Evolutionary conservation across 35 echinoderm and acorn worm species (phyloP).

Genomic region (Amphiura filiformis): DNA sequence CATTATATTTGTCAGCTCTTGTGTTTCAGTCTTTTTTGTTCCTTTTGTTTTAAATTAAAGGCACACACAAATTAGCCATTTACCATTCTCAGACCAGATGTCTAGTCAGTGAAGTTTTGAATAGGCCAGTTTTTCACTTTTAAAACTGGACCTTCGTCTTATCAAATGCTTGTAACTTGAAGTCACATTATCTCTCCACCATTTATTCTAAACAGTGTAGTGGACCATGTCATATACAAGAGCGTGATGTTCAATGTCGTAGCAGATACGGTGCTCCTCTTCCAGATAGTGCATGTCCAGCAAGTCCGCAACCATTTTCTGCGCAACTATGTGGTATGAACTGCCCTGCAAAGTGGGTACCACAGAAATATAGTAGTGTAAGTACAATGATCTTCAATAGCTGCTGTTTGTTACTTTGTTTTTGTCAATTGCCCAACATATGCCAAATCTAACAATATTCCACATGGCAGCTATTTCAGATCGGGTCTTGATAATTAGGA

Average conservation of each 20-base stretch:
- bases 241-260: slow-evolving; percentile 32
- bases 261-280: not conserved
- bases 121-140: too few species aligned
- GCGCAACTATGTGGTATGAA: slow-evolving; percentile 25
- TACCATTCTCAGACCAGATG: too few species aligned
- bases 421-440: not conserved
- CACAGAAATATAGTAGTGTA: slow-evolving; percentile 19
- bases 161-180: too few species aligned
- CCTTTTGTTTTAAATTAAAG: too few species aligned
- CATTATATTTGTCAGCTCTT: too few species aligned
- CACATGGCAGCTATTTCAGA: not conserved
- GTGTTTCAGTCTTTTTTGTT: too few species aligned
- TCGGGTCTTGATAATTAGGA: not conserved
- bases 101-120: too few species aligned
- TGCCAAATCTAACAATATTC: not conserved
- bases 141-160: too few species aligned
- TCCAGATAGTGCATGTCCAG: not conserved
- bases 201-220: slow-evolving; percentile 20
- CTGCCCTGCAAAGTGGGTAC: slow-evolving; percentile 44
- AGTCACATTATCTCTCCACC: too few species aligned
- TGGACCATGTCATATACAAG: slow-evolving; percentile 13
- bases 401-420: not conserved
- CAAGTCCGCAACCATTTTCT: slow-evolving; percentile 3
- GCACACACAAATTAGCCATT: too few species aligned
- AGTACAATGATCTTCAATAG: not conserved